Evolutionary conservation across 2,888 invertebrate species (phyloP), one percentile per base, ranked within the genome.

Genomic region (Ochropacha duplaris): DNA sequence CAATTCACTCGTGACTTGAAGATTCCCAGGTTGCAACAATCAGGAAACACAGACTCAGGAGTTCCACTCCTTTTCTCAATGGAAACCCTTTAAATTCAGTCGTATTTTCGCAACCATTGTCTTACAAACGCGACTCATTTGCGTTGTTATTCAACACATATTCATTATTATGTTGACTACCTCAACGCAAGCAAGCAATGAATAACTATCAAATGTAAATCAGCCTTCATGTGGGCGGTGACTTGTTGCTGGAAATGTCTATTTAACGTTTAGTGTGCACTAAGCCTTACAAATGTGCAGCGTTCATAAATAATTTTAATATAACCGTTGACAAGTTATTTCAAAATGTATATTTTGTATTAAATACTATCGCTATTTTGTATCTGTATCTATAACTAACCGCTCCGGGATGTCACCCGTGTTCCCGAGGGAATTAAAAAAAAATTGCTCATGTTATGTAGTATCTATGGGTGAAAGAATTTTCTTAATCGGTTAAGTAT

Each of bases 131-230:
- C 24, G 54, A 58, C 55, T 52, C 54, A 58, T 57, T 55, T 58
- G 60, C 62, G 65, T 66, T 68, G 63, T 68, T 69, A 61, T 68
- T 64, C 71, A 69, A 64, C 69, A 68, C 66, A 74, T 74, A 72
- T 72, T 74, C 72, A 74, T 69, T 66, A 66, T 58, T 12, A 54
- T 55, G 24, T 49, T 51, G 55, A 61, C 36, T 36, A 36, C 36
- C 36, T 36, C n/a, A 36, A 36, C 36, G n/a, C n/a, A 36, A 36
- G 14, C 34, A 34, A 5, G 66, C 64, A 68, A 72, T 74, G 74
- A 73, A 73, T 73, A 74, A n/a, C 67, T 74, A 75, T 72, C 65
- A 64, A 71, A 80, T 81, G 78, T 69, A 79, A 82, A 83, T 81
- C 72, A 67, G n/a, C 61, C 39, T 50, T 57, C 54, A 69, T 65